phyloP scores from a whole-genome alignment of 2,888 invertebrate genomes.

The Brenthis hecate region DNA sequence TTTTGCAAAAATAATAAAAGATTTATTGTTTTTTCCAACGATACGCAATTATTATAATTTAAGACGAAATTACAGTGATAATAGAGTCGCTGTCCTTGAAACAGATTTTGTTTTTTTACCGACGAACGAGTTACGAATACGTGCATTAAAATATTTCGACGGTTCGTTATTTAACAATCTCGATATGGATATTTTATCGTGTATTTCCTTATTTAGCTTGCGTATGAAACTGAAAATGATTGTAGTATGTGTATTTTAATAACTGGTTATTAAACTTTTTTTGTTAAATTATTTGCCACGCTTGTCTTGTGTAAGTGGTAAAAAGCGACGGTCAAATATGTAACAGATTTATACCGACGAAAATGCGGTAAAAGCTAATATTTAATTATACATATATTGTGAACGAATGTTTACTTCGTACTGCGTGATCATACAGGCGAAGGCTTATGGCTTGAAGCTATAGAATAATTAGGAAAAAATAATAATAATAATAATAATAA shows the following conservation, averaged over 20 bases:
- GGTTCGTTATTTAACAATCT: conserved; percentile 17
- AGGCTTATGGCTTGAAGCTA: too few species aligned
- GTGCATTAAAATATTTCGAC: neutral
- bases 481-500: too few species aligned
- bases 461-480: too few species aligned
- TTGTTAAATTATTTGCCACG: too few species aligned
- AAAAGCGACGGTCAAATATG: too few species aligned
- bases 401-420: too few species aligned
- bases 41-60: conserved; percentile 39
- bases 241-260: conserved; percentile 8
- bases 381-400: too few species aligned
- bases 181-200: conserved; percentile 13
- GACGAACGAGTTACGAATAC: conserved; percentile 32
- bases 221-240: neutral
- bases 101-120: conserved; percentile 42
- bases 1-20: conserved; percentile 25
- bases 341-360: too few species aligned
- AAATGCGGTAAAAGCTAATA: too few species aligned
- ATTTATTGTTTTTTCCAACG: conserved; percentile 34
- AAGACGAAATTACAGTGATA: conserved; percentile 36
- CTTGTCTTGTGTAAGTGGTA: too few species aligned
- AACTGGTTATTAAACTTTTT: too few species aligned
- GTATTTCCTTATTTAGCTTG: conserved; percentile 13
- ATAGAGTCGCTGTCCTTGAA: conserved; percentile 44
- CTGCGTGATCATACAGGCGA: too few species aligned